Base-by-base conservation (phyloP, 2,797 vertebrate genomes). In the Sciaenops ocellatus region DNA sequence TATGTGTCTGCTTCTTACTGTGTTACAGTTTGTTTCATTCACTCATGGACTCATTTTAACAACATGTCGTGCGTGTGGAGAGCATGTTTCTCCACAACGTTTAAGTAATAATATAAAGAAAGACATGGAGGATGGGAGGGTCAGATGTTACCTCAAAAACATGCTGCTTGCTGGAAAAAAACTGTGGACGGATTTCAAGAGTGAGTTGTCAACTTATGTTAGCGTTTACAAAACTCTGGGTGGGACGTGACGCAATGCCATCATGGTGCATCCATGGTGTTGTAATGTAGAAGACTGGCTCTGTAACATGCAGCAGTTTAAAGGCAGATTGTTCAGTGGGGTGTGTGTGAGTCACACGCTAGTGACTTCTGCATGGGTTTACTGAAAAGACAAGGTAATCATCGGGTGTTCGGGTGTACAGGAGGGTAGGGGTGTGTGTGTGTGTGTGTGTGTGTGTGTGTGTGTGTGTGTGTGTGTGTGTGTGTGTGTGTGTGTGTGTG, bases 291-390 rank as follows among this genome's bases (percentile, higher is more conserved):
- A 72, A 2, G 11, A 42, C 47, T 46, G 12, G 38, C 24, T 62
- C 28, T 61, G 26, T n/a, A 46, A 42, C 26, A 54, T 65, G 24
- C 8, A 6, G 9, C 9, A 17, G 38, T 68, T 63, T 59, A 42
- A 41, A 17, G 10, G 3, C 24, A 22, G 44, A 1, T 10, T 78
- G 65, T 44, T 76, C 22, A 52, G 47, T 54, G 2, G 55, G 60
- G 77, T 70, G 69, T 70, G 59, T 69, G 8, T n/a, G 5, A 56
- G 22, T 44, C 17, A 73, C 59, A 41, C 64, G 57, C 26, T n/a
- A 1, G 24, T 22, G 9, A 20, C 30, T 54, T 38, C 8, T 51
- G 11, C 69, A 12, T 34, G 28, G 38, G n/a, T 15, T 34, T 46
- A 22, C 18, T 42, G 50, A 13, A 69, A 30, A 15, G 7, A 26